Base-by-base conservation (phyloP, 2,113 vertebrate species). In the Notothenia coriiceps region DNA sequence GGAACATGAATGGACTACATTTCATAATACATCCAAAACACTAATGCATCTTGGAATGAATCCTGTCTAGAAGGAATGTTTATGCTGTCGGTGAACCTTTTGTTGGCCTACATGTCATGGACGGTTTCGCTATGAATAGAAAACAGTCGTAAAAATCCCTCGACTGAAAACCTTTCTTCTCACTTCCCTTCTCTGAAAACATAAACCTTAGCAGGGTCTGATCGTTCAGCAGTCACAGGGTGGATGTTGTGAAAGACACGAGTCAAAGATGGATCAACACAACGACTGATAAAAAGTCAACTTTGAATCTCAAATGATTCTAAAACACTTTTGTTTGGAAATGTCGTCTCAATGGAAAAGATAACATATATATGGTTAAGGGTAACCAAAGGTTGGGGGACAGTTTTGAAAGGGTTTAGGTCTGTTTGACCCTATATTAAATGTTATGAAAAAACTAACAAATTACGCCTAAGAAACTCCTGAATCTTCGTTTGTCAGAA, bases 41-140 rank as follows among this genome's bases (percentile, higher is more conserved):
- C 35, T 7, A 40, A 40, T 7, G 35, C 35, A 40, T 40, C 35
- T 7, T 6, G 6, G 1, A 40, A 40, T 6, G 7, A 40, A 40
- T 40, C 35, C 35, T 40, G 35, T 40, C 5, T 40, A 40, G 49
- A 50, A 50, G 3, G 3, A 17, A 15, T 5, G 15, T 5, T 17
- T 40, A 17, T 6, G 13, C 14, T 15, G 5, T 2, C 14, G 15
- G 15, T 6, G 49, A 17, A 7, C 49, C 49, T 51, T 17, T 2
- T 17, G 49, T 6, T 6, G 5, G 15, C 49, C 49, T 17, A 10
- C 50, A 59, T 14, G 17, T 10, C 52, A 59, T 56, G 40, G 51
- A 57, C 13, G 50, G 44, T 60, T 55, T 22, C 2, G n/a, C 79
- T 76, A 76, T 64, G 46, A 70, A 70, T 76, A 82, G 65, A 74